A percentile compares a stretch with the other conserved stretches of the same genome.
These are phyloP conservation scores for Nebria salina DNA, from an alignment of 2,888 invertebrate genomes.

Conservation along the genomic window DNA sequence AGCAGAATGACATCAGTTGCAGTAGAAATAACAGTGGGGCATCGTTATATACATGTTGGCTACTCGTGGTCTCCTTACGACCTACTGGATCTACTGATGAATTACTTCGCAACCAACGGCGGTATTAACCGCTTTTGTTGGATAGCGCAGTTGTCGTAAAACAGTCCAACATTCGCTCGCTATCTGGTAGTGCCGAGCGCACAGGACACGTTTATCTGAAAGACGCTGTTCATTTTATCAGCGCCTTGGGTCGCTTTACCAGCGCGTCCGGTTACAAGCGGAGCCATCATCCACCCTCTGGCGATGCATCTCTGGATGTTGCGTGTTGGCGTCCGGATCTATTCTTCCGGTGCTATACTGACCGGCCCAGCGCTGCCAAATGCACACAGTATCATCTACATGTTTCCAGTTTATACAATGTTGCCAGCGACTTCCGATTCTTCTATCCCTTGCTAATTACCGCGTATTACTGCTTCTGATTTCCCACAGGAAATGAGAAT, in stretches of 20 bases:
- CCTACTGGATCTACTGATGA: constrained; percentile 17
- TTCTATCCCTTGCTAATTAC: constrained; percentile 52
- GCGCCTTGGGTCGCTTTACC: constrained; percentile 18
- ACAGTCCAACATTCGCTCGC: constrained; percentile 1
- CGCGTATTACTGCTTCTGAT: constrained; percentile 54
- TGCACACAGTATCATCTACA: constrained; percentile 33
- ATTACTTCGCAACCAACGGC: constrained; percentile 23
- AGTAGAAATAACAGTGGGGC: constrained; percentile 27
- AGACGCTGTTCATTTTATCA: constrained; percentile 46
- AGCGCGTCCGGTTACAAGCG: constrained; percentile 29
- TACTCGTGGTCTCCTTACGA: not conserved
- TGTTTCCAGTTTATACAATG: not conserved
- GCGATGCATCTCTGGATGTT: constrained; percentile 1
- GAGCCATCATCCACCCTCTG: not conserved
- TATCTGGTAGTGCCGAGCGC: constrained; percentile 4
- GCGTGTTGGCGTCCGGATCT: constrained; percentile 23
- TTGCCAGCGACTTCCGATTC: constrained; percentile 10
- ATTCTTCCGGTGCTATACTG: constrained; percentile 16
- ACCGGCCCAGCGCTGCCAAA: constrained; percentile 15
- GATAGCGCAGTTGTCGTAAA: not conserved
- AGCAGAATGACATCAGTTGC: constrained; percentile 42
- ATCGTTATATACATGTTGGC: not conserved
- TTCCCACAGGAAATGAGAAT: constrained; percentile 54
- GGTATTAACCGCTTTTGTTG: constrained; percentile 1
- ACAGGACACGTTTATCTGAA: constrained; percentile 39